Base-by-base conservation (phyloP, 2,113 vertebrate species). In the Alexandromys fortis region DNA sequence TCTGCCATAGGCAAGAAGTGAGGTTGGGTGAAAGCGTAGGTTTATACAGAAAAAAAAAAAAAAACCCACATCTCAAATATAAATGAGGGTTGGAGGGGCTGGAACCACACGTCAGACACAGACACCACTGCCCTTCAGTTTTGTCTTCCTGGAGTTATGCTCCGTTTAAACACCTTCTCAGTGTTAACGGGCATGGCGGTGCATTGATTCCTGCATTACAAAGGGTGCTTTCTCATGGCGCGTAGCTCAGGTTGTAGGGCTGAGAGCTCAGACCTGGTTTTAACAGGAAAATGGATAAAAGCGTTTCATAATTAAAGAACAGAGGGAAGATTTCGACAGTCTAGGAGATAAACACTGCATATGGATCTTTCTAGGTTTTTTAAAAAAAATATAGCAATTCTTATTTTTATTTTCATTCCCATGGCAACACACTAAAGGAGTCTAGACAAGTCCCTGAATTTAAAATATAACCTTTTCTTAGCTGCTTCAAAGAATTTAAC, bases 321-420 rank as follows among this genome's bases (percentile, higher is more conserved):
- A 81, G 42, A 72, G 35, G 19, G 4, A 93, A 85, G 22, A 89
- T 88, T 88, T 61, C 65, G 70, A 90, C 90, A 81, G 95, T 79
- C 63, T 52, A 81, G 45, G 91, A 88, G 42, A 96, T 93, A 77
- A 89, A 88, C 13, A 55, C 19, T 82, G 16, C 42, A 81, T 77
- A 72, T 81, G 61, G 11, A 72, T 94, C 38, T 92, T 96, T 96
- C 91, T 81, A 95, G 49, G 85, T 91, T 94, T 93, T 38, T 42
- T 17, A 30, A 87, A 67, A 92, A 90, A 90, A 42, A 42, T 55
- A 90, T 52, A 92, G 45, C 24, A 81, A 94, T 79, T 96, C 68
- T 96, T 93, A 96, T 92, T 95, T 94, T 96, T 91, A 82, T 94
- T 96, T 89, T 87, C 28, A 95, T 97, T 96, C 42, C 93, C 94